Conservation (phyloP, 2,888 invertebrate species). For the Coleophora deauratella region DNA sequence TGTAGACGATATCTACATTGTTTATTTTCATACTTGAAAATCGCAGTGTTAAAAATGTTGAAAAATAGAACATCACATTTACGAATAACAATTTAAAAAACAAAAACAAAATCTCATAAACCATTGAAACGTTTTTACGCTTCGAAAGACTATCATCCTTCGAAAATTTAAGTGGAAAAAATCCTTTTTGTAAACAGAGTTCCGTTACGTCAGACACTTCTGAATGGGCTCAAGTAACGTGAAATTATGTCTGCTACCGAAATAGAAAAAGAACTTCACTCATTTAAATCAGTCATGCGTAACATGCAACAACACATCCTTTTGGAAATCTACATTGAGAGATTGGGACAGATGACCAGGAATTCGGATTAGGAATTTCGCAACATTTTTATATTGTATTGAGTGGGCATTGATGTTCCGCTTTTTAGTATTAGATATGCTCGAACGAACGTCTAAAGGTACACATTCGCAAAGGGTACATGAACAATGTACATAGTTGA, state of each 20-base stretch:
- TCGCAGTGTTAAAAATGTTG: no score
- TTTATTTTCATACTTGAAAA: no score
- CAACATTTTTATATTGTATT: slow-evolving; percentile 17
- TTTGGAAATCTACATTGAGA: not conserved
- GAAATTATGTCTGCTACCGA: slow-evolving; percentile 13
- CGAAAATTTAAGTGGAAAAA: not conserved
- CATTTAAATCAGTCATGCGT: no score
- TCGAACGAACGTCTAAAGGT: slow-evolving; percentile 18
- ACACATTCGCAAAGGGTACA: no score
- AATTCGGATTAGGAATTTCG: not conserved
- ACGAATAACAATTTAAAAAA: no score
- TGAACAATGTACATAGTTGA: no score
- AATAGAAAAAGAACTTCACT: not conserved
- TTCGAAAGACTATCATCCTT: no score
- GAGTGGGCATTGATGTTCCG: slow-evolving; percentile 19
- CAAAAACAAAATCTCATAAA: no score
- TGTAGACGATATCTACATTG: no score
- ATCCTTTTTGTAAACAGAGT: slow-evolving; percentile 8
- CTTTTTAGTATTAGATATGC: slow-evolving; percentile 22
- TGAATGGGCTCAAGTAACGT: slow-evolving; percentile 16
- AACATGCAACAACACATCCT: not conserved
- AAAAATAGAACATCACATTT: no score
- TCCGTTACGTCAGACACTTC: slow-evolving; percentile 9
- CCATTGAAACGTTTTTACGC: no score
- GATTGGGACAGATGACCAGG: not conserved